Evolutionary conservation across 2,888 invertebrate genomes (phyloP).

Genomic region (Volucella bombylans): DNA sequence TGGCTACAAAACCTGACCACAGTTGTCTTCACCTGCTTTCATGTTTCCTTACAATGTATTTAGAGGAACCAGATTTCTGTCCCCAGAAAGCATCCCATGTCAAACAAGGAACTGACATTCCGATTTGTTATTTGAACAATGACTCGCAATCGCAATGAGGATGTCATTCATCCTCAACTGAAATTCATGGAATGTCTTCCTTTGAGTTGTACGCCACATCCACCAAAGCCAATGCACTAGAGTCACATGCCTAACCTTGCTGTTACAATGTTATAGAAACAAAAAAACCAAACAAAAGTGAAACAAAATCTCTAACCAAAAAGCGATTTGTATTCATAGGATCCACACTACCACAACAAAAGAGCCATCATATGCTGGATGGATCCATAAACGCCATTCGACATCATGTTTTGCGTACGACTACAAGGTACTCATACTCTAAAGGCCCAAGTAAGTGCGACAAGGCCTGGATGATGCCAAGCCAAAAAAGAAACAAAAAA

Average conservation of each 20-base stretch:
- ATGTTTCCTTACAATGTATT: too few relatives aligned
- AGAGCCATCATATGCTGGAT: constrained; percentile 52
- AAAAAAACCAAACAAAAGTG: neutral
- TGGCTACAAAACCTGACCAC: too few relatives aligned
- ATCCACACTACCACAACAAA: constrained; percentile 46
- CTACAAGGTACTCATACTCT: constrained; percentile 41
- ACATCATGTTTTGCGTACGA: constrained; percentile 73
- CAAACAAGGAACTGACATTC: neutral
- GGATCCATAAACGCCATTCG: constrained; percentile 64
- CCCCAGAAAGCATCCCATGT: too few relatives aligned
- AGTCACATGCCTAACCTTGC: constrained; percentile 71
- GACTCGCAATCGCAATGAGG: constrained; percentile 51
- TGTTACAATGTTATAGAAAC: constrained; percentile 6
- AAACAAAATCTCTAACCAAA: constrained; percentile 33
- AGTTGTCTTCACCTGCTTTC: too few relatives aligned
- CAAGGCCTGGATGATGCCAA: constrained; percentile 30
- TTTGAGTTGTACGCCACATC: constrained; percentile 46
- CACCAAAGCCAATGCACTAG: constrained; percentile 21
- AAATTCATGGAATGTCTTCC: constrained; percentile 48
- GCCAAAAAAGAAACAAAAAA: neutral
- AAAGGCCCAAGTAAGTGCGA: constrained; percentile 39
- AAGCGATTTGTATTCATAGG: constrained; percentile 62
- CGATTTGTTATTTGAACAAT: constrained; percentile 4
- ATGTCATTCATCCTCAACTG: constrained; percentile 43
- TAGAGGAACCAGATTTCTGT: too few relatives aligned